Evolutionary conservation across 2,888 invertebrate genomes (phyloP), one percentile per base, ranked within the genome.

Genomic region (Empis stercorea): DNA sequence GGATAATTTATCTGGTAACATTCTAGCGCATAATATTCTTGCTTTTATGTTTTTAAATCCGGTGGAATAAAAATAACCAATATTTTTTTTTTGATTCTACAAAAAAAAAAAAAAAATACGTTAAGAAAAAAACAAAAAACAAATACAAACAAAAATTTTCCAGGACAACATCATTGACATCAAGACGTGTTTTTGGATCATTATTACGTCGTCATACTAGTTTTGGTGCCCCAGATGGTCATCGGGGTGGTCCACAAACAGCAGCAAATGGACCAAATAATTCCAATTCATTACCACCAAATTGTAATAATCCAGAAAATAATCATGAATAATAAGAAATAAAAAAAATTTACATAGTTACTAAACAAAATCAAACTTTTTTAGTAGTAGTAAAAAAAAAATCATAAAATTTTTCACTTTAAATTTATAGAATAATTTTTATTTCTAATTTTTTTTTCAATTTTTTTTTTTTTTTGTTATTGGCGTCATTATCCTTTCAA

Each of bases 111-210:
- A 7, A 27, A 4, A 27, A 9, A 27, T 20, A n/a, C 20, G 20
- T 20, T 4, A 3, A 27, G 9, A 27, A 4, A 27, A 9, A 27
- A 27, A 27, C 23, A 27, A 27, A 20, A 27, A 27, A 27, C 23
- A 27, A 27, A 27, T 27, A 27, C 23, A 27, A 27, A 4, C 51
- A n/a, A 50, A 56, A 51, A 52, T 56, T 55, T 54, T 58, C 56
- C 58, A 60, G 59, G 60, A 59, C 59, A 40, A 55, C 56, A 55
- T 59, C 60, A 50, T 51, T 60, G 54, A 57, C 60, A 57, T 60
- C 60, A 52, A 46, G 60, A 55, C 59, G 59, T 47, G 59, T 54
- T 30, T 59, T 60, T 56, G 60, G 60, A 55, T 60, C 60, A 49
- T 53, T 60, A 49, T 55, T 60, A 45, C 54, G 60, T 47, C 59